A percentile compares a stretch with the other conserved stretches of the same genome.
phyloP scores from a whole-genome alignment of 1,140 invertebrate species.

The Euwallacea fornicatus region DNA sequence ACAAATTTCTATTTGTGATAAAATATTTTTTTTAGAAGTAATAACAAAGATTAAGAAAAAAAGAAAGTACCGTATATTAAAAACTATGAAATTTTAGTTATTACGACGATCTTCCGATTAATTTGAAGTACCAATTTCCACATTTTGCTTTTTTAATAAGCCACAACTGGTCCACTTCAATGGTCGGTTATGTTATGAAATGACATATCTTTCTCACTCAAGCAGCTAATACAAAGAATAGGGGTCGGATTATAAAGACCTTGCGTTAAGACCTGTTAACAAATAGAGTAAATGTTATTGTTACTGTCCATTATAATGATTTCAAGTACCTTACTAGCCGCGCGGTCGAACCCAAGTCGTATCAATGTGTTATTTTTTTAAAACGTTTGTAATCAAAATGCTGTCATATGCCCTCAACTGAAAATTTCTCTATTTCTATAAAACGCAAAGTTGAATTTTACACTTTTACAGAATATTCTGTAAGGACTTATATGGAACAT shows the following conservation, averaged over 20 bases:
- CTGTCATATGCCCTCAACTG: not conserved
- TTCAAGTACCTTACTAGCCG: slow-evolving; percentile 34
- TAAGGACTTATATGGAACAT: no score
- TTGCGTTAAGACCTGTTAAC: slow-evolving; percentile 40
- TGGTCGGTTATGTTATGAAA: slow-evolving; percentile 18
- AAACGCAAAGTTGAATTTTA: not conserved
- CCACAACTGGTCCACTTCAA: slow-evolving; percentile 5
- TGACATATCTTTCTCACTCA: slow-evolving; percentile 31
- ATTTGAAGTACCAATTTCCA: no score
- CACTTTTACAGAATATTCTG: no score
- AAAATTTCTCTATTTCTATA: not conserved
- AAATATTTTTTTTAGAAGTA: no score
- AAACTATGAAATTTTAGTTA: no score
- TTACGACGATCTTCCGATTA: no score
- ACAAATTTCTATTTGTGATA: no score
- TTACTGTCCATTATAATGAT: slow-evolving; percentile 40
- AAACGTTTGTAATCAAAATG: slow-evolving; percentile 31
- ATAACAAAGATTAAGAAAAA: no score
- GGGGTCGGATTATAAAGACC: slow-evolving; percentile 39
- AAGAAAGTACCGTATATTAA: no score
- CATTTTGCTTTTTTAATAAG: no score
- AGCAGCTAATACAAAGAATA: slow-evolving; percentile 39
- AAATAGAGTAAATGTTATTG: slow-evolving; percentile 41
- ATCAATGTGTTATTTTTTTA: slow-evolving; percentile 26
- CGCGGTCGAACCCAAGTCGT: slow-evolving; percentile 9